These are phyloP conservation scores for Bubo bubo DNA, from an alignment of 2,113 vertebrate species.

Conservation along the genomic window DNA sequence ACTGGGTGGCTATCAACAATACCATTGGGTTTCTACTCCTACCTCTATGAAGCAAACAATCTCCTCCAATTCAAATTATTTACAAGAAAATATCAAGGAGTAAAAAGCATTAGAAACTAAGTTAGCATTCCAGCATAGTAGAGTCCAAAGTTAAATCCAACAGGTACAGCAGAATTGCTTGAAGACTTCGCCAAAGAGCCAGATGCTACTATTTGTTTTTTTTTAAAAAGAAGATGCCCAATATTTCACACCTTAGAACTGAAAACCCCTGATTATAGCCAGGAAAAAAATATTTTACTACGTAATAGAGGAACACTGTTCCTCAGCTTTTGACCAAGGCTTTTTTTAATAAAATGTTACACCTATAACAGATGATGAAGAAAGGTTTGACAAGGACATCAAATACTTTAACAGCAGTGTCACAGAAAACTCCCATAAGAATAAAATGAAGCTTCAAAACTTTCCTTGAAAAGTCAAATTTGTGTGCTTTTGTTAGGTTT, in stretches of 20 bases:
- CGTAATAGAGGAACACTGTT: not conserved
- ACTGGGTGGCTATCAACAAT: fast-evolving
- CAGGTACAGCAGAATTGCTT: not conserved
- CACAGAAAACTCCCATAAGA: not conserved
- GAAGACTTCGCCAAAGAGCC: not conserved
- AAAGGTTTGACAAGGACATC: not conserved
- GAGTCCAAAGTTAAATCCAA: not conserved
- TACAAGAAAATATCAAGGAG: not conserved
- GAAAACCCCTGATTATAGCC: not conserved
- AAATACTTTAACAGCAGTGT: not conserved
- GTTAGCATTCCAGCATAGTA: not conserved
- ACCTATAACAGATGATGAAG: not conserved
- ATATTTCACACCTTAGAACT: not conserved
- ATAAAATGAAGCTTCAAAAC: not conserved
- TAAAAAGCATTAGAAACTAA: not conserved
- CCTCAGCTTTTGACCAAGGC: not conserved
- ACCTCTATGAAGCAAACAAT: not conserved
- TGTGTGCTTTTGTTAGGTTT: not conserved
- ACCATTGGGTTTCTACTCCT: not conserved
- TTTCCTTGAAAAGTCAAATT: not conserved
- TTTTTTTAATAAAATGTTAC: not conserved
- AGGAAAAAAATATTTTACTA: not conserved
- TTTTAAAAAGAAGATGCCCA: not conserved
- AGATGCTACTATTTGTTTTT: not conserved
- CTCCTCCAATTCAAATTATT: not conserved